phyloP scores from a whole-genome alignment of 92 coral and sea anemone genomes.

The Metridium senile region DNA sequence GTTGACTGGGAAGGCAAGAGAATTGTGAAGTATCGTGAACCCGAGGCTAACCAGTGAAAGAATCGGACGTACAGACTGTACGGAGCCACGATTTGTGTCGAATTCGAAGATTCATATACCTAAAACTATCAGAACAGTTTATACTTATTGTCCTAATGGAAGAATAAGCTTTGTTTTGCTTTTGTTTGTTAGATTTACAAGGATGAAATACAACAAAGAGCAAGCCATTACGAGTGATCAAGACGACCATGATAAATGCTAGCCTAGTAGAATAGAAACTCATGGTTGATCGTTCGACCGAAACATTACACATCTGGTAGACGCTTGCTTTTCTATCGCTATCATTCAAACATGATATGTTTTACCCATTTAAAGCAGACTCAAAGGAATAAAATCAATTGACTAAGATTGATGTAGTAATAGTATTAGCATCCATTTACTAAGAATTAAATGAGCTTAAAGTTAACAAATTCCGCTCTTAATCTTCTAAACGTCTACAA shows the following conservation, averaged over 20 bases:
- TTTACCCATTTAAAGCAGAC: no score
- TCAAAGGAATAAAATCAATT: no score
- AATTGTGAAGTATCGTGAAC: background rate
- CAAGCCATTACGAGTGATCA: conserved; percentile 27
- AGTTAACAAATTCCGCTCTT: no score
- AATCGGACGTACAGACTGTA: background rate
- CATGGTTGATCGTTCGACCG: conserved; percentile 22
- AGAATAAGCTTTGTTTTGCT: conserved; percentile 25
- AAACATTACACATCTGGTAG: conserved; percentile 6
- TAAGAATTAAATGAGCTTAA: no score
- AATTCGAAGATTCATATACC: conserved; percentile 10
- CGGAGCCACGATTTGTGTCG: conserved; percentile 7
- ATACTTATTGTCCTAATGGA: background rate
- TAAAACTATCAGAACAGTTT: background rate
- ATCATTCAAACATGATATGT: no score
- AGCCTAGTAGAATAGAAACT: background rate
- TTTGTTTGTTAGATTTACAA: conserved; percentile 43
- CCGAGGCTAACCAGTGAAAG: background rate
- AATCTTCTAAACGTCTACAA: background rate
- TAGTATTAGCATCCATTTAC: no score
- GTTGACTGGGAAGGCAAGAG: background rate
- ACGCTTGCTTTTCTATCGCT: background rate
- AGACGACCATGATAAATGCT: conserved; percentile 15
- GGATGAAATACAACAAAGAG: conserved; percentile 54
- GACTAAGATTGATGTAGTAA: no score